Base-by-base conservation (phyloP, 2,113 vertebrate genomes). In the Platysternon megacephalum region DNA sequence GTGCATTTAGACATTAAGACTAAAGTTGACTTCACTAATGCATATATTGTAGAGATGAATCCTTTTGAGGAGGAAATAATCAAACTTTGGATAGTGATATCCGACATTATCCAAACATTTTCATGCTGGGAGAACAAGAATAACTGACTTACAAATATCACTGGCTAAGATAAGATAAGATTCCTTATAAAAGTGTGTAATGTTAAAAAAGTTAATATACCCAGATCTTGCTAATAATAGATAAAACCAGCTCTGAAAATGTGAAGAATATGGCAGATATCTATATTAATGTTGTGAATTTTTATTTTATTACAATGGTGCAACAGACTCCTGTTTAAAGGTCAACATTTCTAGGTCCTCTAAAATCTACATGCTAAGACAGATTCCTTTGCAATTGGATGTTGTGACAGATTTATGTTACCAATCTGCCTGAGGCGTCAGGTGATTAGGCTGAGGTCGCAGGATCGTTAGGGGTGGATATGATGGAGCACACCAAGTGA, bases 1-100 rank as follows among this genome's bases (percentile, higher is more conserved):
- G n/a, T n/a, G n/a, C n/a, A n/a, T n/a, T n/a, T n/a, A n/a, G n/a
- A n/a, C n/a, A n/a, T n/a, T n/a, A 84, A 79, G 42, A 51, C 39
- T 79, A 11, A 87, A 1, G 6, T 21, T 95, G 82, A 51, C 44
- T 92, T 82, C 94, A 14, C 53, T 81, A 19, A 83, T n/a, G 56
- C 29, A 6, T 46, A 92, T 95, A 46, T n/a, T 88, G 68, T 16
- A 65, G 68, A 91, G 93, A 79, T 35, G 52, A 3, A 51, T 85
- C 93, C 95, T 96, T 93, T 58, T 92, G 55, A 87, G 58, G 5
- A 86, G 39, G 21, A 91, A 84, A 85, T 53, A 1, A 52, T 88
- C 29, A 46, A 4, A 28, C 86, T 91, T 93, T 86, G 44, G 58
- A 49, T 48, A 82, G 58, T 88, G 61, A 48, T 87, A 39, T 2